Base-by-base conservation (phyloP, 1,140 invertebrate species). In the Temnothorax curvispinosus region DNA sequence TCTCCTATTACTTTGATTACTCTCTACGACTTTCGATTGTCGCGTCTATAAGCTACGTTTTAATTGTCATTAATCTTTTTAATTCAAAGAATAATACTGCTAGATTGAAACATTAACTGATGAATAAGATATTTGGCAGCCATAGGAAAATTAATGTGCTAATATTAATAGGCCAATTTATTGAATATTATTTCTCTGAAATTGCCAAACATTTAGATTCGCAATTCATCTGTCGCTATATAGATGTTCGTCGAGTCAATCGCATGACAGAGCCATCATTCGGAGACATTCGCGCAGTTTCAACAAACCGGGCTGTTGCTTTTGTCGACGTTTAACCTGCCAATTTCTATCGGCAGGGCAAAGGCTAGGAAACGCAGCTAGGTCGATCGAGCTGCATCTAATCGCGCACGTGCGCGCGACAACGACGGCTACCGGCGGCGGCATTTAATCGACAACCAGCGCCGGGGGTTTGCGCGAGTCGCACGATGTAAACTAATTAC, bases 401-500 rank as follows among this genome's bases (percentile, higher is more conserved):
- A 86, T 90, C 86, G 82, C 78, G 80, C 80, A 84, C 80, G 80
- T 84, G 80, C 69, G 69, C 69, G 69, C 80, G 80, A 84, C 80
- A 82, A 89, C 85, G 75, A 85, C 78, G 76, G 56, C 77, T 65
- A 89, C 65, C 78, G 56, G 58, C 87, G 77, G 62, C 87, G 82
- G 77, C 88, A 81, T 92, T 92, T 93, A 92, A 92, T 93, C 89
- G 81, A 90, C 87, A 87, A 86, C 86, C 86, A 74, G 54, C 88
- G 47, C 54, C 38, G 69, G 62, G 90, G 87, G 90, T 93, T 93
- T 88, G 88, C 90, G 88, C 89, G 88, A 87, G 78, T 89, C 88
- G 87, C 89, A 87, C 92, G 88, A 92, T 88, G 92, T 94, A 93
- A 94, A 92, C 93, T 94, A 94, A 94, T 94, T 94, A 93, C 92